A percentile compares a stretch with the other conserved stretches of the same genome.
Evolutionary conservation across 2,113 vertebrate genomes (phyloP).

Genomic region (Petromus typicus): DNA sequence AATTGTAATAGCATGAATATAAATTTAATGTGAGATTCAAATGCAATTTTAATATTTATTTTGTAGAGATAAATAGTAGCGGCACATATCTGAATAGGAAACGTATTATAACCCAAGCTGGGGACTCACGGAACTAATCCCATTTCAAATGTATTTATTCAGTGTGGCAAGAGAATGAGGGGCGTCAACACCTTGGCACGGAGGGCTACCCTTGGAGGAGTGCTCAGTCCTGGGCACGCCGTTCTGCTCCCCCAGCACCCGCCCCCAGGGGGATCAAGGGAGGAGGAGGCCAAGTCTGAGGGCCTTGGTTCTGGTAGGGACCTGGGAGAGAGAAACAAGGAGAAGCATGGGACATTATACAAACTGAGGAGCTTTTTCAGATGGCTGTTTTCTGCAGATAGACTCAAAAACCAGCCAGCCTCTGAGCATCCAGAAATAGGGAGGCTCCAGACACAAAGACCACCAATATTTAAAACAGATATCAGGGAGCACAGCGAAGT

Average conservation of each 20-base stretch:
- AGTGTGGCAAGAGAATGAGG: conserved; percentile 66
- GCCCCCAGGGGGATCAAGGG: not conserved
- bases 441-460: not conserved
- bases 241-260: not conserved
- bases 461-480: not conserved
- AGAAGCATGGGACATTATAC: not conserved
- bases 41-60: conserved; percentile 86
- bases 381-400: not conserved
- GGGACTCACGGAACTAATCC: conserved; percentile 82
- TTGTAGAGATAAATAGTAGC: conserved; percentile 83
- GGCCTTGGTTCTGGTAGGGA: not conserved
- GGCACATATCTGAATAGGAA: conserved; percentile 83
- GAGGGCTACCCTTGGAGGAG: conserved; percentile 25
- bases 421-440: not conserved
- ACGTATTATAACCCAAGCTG: conserved; percentile 83
- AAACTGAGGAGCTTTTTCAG: not conserved
- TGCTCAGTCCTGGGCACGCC: not conserved
- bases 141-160: conserved; percentile 81
- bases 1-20: conserved; percentile 82
- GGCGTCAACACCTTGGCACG: conserved; percentile 42
- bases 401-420: not conserved
- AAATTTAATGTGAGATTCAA: conserved; percentile 84
- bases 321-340: not conserved
- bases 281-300: not conserved
- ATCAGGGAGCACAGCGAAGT: not conserved